Evolutionary conservation across 1,140 invertebrate species (phyloP).

Genomic region (Drosophila fuyamai): DNA sequence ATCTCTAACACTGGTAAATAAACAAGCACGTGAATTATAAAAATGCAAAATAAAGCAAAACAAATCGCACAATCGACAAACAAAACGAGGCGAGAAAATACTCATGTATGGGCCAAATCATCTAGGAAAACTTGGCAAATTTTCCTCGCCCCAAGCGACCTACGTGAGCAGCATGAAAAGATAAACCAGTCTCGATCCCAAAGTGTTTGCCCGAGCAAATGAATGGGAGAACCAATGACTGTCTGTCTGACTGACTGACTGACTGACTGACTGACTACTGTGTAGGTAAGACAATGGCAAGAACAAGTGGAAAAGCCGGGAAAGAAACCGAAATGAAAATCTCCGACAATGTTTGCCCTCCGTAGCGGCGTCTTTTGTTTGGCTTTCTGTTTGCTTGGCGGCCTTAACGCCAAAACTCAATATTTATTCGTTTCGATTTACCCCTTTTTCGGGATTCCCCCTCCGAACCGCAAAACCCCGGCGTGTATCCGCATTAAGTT

Average conservation of each 20-base stretch:
- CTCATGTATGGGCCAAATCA: slow-evolving; percentile 62
- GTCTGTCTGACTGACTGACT: slow-evolving; percentile 40
- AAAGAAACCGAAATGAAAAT: slow-evolving; percentile 55
- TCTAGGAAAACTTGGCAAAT: slow-evolving; percentile 76
- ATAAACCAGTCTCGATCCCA: slow-evolving; percentile 42
- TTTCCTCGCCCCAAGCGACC: slow-evolving; percentile 59
- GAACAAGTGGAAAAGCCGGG: slow-evolving; percentile 49
- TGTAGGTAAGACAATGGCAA: slow-evolving; percentile 47
- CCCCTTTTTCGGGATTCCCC: slow-evolving; percentile 13
- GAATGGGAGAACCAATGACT: slow-evolving; percentile 32
- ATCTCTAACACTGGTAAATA: slow-evolving; percentile 42
- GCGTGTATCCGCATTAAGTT: slow-evolving; percentile 66
- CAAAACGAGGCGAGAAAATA: slow-evolving; percentile 45
- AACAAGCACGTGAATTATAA: slow-evolving; percentile 71
- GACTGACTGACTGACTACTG: slow-evolving; percentile 48
- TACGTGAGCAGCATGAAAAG: slow-evolving; percentile 66
- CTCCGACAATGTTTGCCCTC: slow-evolving; percentile 55
- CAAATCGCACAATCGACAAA: slow-evolving; percentile 35
- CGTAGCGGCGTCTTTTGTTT: slow-evolving; percentile 50
- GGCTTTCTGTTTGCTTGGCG: slow-evolving; percentile 55
- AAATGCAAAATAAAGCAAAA: slow-evolving; percentile 61
- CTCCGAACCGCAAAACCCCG: neutral
- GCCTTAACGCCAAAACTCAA: slow-evolving; percentile 75
- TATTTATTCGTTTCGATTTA: slow-evolving; percentile 78
- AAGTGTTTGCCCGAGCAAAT: slow-evolving; percentile 37